A percentile compares a stretch with the other conserved stretches of the same genome.
Evolutionary conservation across 92 coral and sea anemone genomes (phyloP).

Genomic region (Paramuricea clavata): DNA sequence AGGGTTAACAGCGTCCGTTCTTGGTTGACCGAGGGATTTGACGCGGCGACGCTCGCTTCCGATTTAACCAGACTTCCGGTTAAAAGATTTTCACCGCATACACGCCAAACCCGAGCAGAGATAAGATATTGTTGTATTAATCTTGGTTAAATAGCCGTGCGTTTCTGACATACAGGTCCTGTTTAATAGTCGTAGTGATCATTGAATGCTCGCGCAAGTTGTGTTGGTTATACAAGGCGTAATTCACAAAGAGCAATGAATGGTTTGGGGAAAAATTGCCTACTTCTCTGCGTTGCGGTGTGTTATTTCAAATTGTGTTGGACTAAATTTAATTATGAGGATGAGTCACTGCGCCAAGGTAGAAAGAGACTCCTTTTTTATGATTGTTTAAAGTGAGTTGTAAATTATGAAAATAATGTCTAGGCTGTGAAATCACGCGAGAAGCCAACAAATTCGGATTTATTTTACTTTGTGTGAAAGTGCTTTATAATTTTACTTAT

Average conservation of each 20-base stretch:
- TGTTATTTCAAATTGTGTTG: not conserved
- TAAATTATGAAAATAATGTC: not conserved
- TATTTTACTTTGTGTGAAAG: not conserved
- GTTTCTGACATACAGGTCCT: not conserved
- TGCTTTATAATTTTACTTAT: not conserved
- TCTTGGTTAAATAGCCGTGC: not conserved
- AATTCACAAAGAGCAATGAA: not conserved
- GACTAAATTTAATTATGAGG: not conserved
- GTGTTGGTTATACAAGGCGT: not conserved
- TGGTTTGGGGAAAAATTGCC: not conserved
- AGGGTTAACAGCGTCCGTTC: not conserved
- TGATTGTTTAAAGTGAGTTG: not conserved
- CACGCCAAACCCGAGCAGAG: slow-evolving; percentile 1
- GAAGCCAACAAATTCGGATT: not conserved
- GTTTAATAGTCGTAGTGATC: not conserved
- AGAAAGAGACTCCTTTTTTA: not conserved
- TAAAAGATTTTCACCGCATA: slow-evolving; percentile 4
- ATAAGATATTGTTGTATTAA: slow-evolving; percentile 8
- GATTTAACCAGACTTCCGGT: slow-evolving; percentile 19
- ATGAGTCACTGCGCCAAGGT: not conserved
- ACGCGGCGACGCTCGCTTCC: slow-evolving; percentile 10
- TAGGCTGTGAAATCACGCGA: not conserved
- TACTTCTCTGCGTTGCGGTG: not conserved
- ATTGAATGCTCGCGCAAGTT: not conserved
- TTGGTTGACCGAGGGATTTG: not conserved